Evolutionary conservation across 2,797 vertebrate species (phyloP), one percentile per base, ranked within the genome.

Genomic region (Syngnathus acus): DNA sequence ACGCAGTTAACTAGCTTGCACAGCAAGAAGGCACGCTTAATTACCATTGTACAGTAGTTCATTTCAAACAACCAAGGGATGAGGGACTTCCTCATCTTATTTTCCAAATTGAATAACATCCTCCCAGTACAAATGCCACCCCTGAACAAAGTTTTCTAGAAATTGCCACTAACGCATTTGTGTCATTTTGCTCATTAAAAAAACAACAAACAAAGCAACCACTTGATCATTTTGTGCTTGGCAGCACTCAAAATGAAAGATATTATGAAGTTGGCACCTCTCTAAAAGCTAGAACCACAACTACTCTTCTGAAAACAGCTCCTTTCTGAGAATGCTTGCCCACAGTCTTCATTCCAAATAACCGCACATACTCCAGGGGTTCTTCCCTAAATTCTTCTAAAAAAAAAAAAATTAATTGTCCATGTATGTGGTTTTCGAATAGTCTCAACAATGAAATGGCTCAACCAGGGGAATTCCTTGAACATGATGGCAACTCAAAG

Each of bases 381-480:
- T n/a, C 6, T 53, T 53, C 19, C 48, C 48, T 14, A n/a, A 51
- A 51, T 16, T 47, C 4, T 1, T 47, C 17, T n/a, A 19, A 51
- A 17, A 9, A 51, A 51, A 2, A 19, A 4, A 6, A 5, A n/a
- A n/a, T n/a, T 2, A 7, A n/a, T 47, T 3, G 14, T 14, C 45
- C 14, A 14, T n/a, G 48, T 51, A 17, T n/a, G 16, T 51, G 16
- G 6, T 51, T 51, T 51, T 51, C 6, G n/a, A 51, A 21, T 23
- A 32, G 32, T 32, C 4, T 32, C 32, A 32, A 32, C 32, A 32
- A 32, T 32, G 3, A 85, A 86, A 83, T 81, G 63, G 39, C 14
- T 53, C 64, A 51, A 80, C 65, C 42, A 57, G 83, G 89, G 89
- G 86, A 92, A 87, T 92, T 91, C 87, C 86, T 89, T 55, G 66